These are phyloP conservation scores for Podilymbus podiceps DNA, from an alignment of 2,113 vertebrate genomes.

Conservation along the genomic window DNA sequence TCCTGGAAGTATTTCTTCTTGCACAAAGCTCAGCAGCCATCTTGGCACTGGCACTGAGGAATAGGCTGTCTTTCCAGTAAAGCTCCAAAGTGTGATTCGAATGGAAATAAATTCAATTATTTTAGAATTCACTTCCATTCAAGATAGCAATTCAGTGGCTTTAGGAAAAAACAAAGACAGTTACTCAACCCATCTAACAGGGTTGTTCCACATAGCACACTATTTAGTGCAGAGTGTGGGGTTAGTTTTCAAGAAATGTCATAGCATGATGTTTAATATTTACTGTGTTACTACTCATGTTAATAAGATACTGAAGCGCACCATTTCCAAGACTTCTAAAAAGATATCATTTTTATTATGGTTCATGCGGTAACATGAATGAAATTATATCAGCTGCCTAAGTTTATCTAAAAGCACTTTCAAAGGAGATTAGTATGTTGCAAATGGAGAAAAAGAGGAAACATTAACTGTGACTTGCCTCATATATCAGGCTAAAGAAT, in stretches of 20 bases:
- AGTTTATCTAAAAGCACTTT: not conserved
- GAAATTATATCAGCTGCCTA: not conserved
- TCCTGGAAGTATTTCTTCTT: not conserved
- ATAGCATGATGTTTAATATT: not conserved
- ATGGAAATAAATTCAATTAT: not conserved
- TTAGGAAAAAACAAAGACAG: not conserved
- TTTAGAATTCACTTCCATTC: not conserved
- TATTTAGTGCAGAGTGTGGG: not conserved
- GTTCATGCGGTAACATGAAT: not conserved
- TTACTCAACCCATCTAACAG: not conserved
- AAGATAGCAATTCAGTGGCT: not conserved
- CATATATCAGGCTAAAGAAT: not conserved
- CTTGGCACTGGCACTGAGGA: not conserved
- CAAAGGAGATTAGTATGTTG: not conserved
- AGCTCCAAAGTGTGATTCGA: not conserved
- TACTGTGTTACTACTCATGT: not conserved
- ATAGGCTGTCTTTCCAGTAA: not conserved
- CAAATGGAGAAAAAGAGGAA: not conserved
- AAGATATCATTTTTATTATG: not conserved
- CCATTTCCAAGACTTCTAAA: not conserved
- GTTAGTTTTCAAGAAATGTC: not conserved
- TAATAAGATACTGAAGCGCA: not conserved
- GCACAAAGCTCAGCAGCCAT: not conserved
- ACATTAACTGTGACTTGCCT: not conserved
- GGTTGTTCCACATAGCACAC: not conserved